Base-by-base conservation (phyloP, 2,797 vertebrate genomes). In the Mormyrus proboscirostris region DNA sequence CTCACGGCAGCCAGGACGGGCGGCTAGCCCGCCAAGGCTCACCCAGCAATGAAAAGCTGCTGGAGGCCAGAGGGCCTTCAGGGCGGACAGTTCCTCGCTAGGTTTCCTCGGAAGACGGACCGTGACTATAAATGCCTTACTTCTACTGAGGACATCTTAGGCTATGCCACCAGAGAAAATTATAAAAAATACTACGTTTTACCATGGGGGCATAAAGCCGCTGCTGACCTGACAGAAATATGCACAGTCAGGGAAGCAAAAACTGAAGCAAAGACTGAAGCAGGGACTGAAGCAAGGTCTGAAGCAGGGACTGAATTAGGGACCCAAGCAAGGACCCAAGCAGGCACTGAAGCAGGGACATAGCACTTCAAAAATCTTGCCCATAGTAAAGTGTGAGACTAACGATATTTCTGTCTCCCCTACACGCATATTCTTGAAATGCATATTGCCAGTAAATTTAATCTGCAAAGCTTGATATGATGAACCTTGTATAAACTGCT, bases 31-130 rank as follows among this genome's bases (percentile, higher is more conserved):
- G 88, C 41, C 51, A 29, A 84, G 79, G 14, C 12, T 29, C 22
- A n/a, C 79, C 4, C 88, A 29, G 79, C 22, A 57, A 19, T 62
- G 79, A 85, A 89, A 65, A 69, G 88, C 49, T 88, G 88, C 88
- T 55, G 50, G 69, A 82, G 53, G 88, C 73, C 88, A 88, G 88
- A 22, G n/a, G 8, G 51, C 69, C 29, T 33, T 33, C 29, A 33
- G 29, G 29, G 29, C 88, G 38, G 3, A 16, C 33, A 3, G 38
- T 10, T 33, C 53, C 19, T 4, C 2, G 1, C 86, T 44, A 33
- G 14, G 33, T 87, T 41, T 62, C 86, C 57, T 65, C 86, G 44
- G 85, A 19, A 33, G 51, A 25, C 1, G 0, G 16, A n/a, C 55
- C 8, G 7, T 87, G 86, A 5, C 29, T 57, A 41, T 87, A 38